A percentile compares a stretch with the other conserved stretches of the same genome.
These are phyloP conservation scores for Halocynthia aurantium DNA, from an alignment of 23 tunicate genomes.

Conservation along the genomic window DNA sequence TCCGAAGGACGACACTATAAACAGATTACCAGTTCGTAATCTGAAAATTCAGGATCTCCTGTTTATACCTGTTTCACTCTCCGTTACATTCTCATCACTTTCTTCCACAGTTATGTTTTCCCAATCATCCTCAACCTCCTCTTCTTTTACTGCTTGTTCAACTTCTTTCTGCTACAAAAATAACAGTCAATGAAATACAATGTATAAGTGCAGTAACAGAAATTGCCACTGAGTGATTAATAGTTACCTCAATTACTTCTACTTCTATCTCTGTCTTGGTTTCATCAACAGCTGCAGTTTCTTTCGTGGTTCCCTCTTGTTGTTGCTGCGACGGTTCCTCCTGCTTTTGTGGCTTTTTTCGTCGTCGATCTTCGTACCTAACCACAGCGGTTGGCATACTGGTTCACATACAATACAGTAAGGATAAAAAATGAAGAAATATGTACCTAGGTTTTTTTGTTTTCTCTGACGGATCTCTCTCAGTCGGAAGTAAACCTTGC, in stretches of 20 bases:
- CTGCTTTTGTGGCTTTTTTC: constrained; percentile 16
- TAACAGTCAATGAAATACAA: not conserved
- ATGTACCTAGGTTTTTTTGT: constrained; percentile 37
- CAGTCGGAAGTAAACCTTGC: constrained; percentile 54
- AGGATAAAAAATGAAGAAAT: not conserved
- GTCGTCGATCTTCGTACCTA: constrained; percentile 12
- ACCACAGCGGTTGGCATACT: not conserved
- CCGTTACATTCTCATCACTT: not conserved
- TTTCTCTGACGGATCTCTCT: constrained; percentile 18
- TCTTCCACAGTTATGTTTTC: constrained; percentile 28
- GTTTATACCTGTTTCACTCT: not conserved
- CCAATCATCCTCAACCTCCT: constrained; percentile 34
- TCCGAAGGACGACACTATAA: no score
- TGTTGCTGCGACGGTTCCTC: not conserved
- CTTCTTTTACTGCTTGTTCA: constrained; percentile 3
- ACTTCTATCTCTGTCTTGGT: constrained; percentile 27
- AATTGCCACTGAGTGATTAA: not conserved
- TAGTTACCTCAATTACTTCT: not conserved
- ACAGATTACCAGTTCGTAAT: no score
- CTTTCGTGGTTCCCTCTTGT: constrained; percentile 3
- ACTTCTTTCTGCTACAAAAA: constrained; percentile 6
- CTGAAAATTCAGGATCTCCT: no score
- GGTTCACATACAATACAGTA: not conserved
- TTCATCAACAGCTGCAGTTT: constrained; percentile 29
- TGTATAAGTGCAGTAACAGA: not conserved